Conservation (phyloP, 2,888 invertebrate genomes). For the Brachypalpus laphriformis region DNA sequence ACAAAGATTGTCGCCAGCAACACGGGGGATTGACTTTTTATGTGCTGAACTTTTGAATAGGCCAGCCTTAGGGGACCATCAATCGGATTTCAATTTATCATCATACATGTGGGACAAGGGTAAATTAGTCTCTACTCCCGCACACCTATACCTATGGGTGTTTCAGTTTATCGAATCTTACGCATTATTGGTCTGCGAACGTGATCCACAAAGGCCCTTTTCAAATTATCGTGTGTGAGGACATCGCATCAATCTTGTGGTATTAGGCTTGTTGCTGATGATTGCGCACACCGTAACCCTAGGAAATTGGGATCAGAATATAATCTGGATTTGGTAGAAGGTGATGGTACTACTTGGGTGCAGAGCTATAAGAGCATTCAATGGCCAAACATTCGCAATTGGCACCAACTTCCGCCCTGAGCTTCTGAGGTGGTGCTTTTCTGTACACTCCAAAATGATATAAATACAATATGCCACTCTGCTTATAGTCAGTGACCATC, state of each 20-base stretch:
- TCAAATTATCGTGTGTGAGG: not conserved
- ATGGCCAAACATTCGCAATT: too few species aligned
- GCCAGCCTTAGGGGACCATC: slow-evolving; percentile 56
- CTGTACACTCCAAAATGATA: too few species aligned
- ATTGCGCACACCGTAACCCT: slow-evolving; percentile 4
- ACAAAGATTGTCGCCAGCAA: slow-evolving; percentile 44
- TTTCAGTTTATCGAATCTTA: slow-evolving; percentile 51
- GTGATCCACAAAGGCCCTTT: slow-evolving; percentile 32
- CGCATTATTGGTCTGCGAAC: slow-evolving; percentile 54
- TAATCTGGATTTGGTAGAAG: not conserved
- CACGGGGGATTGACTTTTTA: slow-evolving; percentile 59
- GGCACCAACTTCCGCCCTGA: too few species aligned
- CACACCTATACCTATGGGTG: slow-evolving; percentile 19
- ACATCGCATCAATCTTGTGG: slow-evolving; percentile 48
- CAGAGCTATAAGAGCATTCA: too few species aligned
- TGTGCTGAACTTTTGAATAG: slow-evolving; percentile 63
- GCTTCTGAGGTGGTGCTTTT: too few species aligned
- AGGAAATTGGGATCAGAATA: slow-evolving; percentile 4
- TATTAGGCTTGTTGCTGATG: slow-evolving; percentile 19
- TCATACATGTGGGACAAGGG: slow-evolving; percentile 54
- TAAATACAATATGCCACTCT: too few species aligned
- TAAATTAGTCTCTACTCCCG: slow-evolving; percentile 42
- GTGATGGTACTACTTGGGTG: too few species aligned
- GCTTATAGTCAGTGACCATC: too few species aligned
- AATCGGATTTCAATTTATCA: slow-evolving; percentile 73